Conservation (phyloP, 2,797 vertebrate species). For the Falco columbarius region DNA sequence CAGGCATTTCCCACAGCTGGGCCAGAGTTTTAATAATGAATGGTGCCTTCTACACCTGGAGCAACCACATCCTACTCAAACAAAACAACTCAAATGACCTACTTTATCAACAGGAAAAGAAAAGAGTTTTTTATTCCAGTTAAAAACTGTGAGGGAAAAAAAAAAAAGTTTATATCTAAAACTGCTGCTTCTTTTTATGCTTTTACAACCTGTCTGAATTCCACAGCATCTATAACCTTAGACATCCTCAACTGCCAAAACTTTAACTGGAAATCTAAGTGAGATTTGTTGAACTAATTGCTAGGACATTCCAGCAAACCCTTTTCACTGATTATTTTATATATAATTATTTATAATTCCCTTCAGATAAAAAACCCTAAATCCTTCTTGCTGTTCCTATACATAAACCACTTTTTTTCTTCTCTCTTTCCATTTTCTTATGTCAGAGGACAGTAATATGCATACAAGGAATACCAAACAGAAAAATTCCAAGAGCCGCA, state of each 20-base stretch:
- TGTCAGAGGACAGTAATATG: background rate
- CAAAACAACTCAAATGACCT: background rate
- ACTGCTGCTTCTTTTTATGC: background rate
- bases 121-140: background rate
- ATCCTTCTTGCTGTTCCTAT: background rate
- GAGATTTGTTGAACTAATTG: background rate
- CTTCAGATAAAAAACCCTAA: background rate
- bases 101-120: background rate
- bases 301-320: background rate
- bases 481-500: background rate
- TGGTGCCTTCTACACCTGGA: background rate
- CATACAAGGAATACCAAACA: background rate
- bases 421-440: background rate
- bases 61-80: background rate
- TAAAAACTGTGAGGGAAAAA: background rate
- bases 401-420: background rate
- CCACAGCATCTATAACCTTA: background rate
- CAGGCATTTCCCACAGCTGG: background rate
- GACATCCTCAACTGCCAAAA: background rate
- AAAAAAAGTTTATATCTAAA: background rate
- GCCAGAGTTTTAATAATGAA: background rate
- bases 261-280: background rate
- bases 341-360: background rate
- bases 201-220: background rate
- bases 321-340: background rate